phyloP scores from a whole-genome alignment of 2,888 invertebrate species.

The Rutpela maculata region DNA sequence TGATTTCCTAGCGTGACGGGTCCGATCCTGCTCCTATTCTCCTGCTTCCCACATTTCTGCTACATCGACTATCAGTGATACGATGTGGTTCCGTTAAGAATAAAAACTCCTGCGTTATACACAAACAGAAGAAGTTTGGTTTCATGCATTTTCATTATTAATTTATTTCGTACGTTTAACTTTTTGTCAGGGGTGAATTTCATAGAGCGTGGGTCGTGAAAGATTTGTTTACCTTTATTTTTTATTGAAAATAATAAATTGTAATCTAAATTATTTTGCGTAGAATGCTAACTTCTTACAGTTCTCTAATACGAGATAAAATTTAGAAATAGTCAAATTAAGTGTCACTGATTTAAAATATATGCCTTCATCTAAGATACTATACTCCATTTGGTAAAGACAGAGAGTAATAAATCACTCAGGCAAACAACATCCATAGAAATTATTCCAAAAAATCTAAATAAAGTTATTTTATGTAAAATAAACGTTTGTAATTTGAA shows the following conservation, averaged over 20 bases:
- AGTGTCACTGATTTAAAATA: too few relatives aligned
- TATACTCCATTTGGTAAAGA: too few relatives aligned
- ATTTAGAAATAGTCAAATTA: too few relatives aligned
- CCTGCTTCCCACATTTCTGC: conserved; percentile 44
- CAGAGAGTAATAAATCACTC: too few relatives aligned
- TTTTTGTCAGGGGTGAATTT: conserved; percentile 2
- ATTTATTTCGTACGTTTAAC: conserved; percentile 10
- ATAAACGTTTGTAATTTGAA: too few relatives aligned
- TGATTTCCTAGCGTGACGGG: conserved; percentile 78
- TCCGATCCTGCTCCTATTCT: conserved; percentile 63
- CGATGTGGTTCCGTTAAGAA: conserved; percentile 18
- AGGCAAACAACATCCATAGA: too few relatives aligned
- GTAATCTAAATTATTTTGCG: background rate
- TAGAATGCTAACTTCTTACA: too few relatives aligned
- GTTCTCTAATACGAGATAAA: too few relatives aligned
- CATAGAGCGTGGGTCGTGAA: background rate
- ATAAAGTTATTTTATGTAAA: too few relatives aligned
- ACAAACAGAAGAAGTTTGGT: conserved; percentile 13
- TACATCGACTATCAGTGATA: conserved; percentile 32
- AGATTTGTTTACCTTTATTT: background rate
- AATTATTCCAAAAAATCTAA: too few relatives aligned
- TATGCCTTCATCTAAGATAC: too few relatives aligned
- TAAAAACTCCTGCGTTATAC: conserved; percentile 2
- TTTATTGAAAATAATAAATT: background rate
- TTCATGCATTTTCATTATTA: conserved; percentile 21